Conservation (phyloP, 2,888 invertebrate genomes). For the Julus scanicus region DNA sequence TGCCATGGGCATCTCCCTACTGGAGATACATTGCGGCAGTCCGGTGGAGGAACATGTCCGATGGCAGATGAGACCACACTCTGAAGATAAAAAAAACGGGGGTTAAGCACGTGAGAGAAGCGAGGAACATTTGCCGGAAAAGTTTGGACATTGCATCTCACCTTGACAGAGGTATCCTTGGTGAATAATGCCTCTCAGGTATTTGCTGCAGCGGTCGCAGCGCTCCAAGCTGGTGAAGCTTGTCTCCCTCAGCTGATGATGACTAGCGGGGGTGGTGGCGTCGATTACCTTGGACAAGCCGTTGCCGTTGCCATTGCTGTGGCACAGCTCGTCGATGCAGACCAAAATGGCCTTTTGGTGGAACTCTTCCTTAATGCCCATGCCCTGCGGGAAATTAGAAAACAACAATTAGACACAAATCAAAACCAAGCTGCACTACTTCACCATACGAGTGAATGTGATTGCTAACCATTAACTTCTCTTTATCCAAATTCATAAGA, state of each 20-base stretch:
- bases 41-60: constrained; percentile 76
- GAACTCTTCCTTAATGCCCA: constrained; percentile 80
- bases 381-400: constrained; percentile 67
- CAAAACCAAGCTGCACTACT: neutral
- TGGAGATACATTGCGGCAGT: constrained; percentile 71
- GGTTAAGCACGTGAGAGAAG: neutral
- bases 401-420: neutral
- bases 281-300: constrained; percentile 50
- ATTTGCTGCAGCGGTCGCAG: constrained; percentile 80
- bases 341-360: constrained; percentile 77
- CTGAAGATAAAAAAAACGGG: constrained; percentile 65
- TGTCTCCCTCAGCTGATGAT: constrained; percentile 72
- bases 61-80: constrained; percentile 78
- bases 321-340: constrained; percentile 75
- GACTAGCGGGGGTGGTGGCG: constrained; percentile 60
- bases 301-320: constrained; percentile 60
- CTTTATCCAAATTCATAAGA: constrained; percentile 74
- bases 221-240: constrained; percentile 76
- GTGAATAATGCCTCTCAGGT: constrained; percentile 75
- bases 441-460: neutral
- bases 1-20: constrained; percentile 63
- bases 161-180: constrained; percentile 79
- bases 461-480: constrained; percentile 73
- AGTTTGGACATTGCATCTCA: constrained; percentile 61
- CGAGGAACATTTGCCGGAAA: constrained; percentile 50